Evolutionary conservation across 2,888 invertebrate genomes (phyloP).

Genomic region (Pandemis corylana): DNA sequence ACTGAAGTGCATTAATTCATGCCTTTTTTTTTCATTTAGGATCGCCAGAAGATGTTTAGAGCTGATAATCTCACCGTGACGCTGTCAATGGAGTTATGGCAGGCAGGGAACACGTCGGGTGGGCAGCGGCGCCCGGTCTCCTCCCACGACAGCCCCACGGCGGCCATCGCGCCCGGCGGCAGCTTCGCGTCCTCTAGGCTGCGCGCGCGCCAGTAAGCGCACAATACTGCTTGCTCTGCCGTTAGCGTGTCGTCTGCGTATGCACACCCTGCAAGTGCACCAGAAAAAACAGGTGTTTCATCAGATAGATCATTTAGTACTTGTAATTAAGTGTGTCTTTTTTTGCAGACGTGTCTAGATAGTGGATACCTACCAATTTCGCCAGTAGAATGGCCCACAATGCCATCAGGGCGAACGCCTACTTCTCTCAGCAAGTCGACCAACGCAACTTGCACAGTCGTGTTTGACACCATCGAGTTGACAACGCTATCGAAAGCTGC

Average conservation of each 20-base stretch:
- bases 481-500: constrained; percentile 93
- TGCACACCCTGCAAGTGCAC: constrained; percentile 90
- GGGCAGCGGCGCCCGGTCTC: constrained; percentile 85
- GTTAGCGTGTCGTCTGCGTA: constrained; percentile 98
- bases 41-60: neutral
- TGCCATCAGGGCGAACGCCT: constrained; percentile 95
- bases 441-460: constrained; percentile 97
- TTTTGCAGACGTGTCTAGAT: too few species aligned
- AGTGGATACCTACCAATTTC: constrained; percentile 86
- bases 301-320: too few species aligned
- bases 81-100: constrained; percentile 97
- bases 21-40: too few species aligned
- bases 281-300: too few species aligned
- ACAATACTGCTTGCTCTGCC: constrained; percentile 96
- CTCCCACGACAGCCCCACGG: too few species aligned
- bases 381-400: constrained; percentile 98
- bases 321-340: too few species aligned
- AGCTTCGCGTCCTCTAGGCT: constrained; percentile 67
- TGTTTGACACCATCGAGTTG: constrained; percentile 96
- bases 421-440: constrained; percentile 92
- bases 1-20: too few species aligned
- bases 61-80: constrained; percentile 86
- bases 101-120: constrained; percentile 92
- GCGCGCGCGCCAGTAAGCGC: constrained; percentile 97
- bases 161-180: too few species aligned